Evolutionary conservation across 1,140 invertebrate species (phyloP).

Genomic region (Macrotrachela quadricornifera): DNA sequence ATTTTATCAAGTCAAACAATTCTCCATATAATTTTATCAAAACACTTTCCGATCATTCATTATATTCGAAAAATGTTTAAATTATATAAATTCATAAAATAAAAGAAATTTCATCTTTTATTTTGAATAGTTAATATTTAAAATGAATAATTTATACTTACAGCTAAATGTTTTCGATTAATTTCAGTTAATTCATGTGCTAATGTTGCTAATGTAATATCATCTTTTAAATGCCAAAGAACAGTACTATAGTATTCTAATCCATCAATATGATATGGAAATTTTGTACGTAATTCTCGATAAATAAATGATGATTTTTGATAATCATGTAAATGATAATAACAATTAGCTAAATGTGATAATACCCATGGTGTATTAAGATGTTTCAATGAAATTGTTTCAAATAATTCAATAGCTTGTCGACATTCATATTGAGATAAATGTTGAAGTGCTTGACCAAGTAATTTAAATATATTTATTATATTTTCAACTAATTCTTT

Average conservation of each 20-base stretch:
- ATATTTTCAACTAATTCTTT: no score
- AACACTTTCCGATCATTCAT: no score
- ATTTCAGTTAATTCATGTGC: slow-evolving; percentile 47
- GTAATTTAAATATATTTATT: slow-evolving; percentile 52
- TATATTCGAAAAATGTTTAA: no score
- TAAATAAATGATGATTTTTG: slow-evolving; percentile 17
- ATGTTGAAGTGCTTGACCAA: slow-evolving; percentile 63
- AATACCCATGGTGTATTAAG: neutral
- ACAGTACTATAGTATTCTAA: slow-evolving; percentile 92
- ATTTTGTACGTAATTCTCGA: slow-evolving; percentile 50
- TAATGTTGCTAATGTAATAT: slow-evolving; percentile 57
- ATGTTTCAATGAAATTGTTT: neutral
- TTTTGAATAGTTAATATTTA: no score
- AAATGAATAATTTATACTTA: no score
- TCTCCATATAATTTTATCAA: no score
- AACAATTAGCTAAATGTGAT: neutral
- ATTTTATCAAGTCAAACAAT: no score
- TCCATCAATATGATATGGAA: slow-evolving; percentile 60
- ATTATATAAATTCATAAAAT: no score
- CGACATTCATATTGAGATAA: slow-evolving; percentile 63
- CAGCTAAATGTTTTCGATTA: slow-evolving; percentile 28
- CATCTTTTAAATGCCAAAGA: slow-evolving; percentile 82
- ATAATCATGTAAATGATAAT: neutral
- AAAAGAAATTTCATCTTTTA: neutral
- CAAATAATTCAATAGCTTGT: slow-evolving; percentile 54